A percentile compares a stretch with the other conserved stretches of the same genome.
Evolutionary conservation across 2,888 invertebrate genomes (phyloP).

Genomic region (Salticus scenicus): DNA sequence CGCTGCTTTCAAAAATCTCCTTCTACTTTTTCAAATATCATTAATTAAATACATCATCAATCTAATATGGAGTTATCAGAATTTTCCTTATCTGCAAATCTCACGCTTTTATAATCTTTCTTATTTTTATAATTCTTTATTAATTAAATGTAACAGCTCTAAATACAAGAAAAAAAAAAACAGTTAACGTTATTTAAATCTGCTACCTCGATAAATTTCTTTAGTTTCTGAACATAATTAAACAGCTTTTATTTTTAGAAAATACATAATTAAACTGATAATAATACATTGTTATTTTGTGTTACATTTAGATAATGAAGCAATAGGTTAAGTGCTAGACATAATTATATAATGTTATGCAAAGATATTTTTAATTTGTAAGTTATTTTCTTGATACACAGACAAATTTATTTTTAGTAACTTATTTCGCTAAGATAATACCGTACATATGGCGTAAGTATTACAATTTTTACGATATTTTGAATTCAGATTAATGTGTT

Average conservation of each 20-base stretch:
- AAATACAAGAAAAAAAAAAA: neutral
- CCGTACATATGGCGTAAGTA: no score
- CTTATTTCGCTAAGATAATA: no score
- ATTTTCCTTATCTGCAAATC: neutral
- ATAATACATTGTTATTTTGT: neutral
- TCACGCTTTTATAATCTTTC: neutral
- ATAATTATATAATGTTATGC: no score
- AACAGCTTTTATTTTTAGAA: neutral
- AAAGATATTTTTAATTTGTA: no score
- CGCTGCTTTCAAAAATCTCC: neutral
- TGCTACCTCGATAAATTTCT: neutral
- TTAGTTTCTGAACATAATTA: no score
- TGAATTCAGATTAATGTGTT: no score
- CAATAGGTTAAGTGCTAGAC: neutral
- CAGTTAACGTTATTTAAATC: neutral
- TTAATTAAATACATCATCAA: conserved; percentile 7
- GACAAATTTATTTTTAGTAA: no score
- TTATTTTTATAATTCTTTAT: neutral
- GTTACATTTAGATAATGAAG: neutral
- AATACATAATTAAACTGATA: neutral
- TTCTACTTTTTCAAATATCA: neutral
- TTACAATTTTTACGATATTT: no score
- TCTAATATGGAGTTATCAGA: neutral
- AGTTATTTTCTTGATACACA: no score
- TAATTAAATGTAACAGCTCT: neutral